Base-by-base conservation (phyloP, 2,888 invertebrate genomes). In the Eristalis intricaria region DNA sequence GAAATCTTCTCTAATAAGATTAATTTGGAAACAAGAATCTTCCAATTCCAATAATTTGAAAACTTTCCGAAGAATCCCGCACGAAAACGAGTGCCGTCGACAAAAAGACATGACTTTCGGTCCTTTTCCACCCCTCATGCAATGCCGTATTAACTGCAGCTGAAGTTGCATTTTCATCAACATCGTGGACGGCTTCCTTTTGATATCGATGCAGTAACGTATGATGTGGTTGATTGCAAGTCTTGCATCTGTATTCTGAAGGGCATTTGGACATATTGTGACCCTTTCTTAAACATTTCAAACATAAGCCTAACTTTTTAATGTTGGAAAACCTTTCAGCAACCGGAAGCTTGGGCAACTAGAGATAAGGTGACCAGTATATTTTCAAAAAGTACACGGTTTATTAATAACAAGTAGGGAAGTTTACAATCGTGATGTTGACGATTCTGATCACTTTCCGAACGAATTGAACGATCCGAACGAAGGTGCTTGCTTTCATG, bases 1-100 rank as follows among this genome's bases (percentile, higher is more conserved):
- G 26, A 83, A 77, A 5, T 58, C 29, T 23, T 82, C 65, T 8
- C 50, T 78, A 1, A 78, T 71, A 4, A 78, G 66, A 22, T 84
- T 84, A 2, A 78, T 68, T 19, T 84, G 64, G 0, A 79, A 82
- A 1, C 78, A 60, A 1, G 71, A 83, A 73, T 71, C 83, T 1
- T 23, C 61, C 60, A 0, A 79, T 22, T 23, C n/a, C n/a, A n/a
- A n/a, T n/a, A n/a, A n/a, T n/a, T n/a, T 83, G 70, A 50, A 43
- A 82, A 23, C 43, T 10, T n/a, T 60, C 77, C n/a, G 8, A 70
- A 2, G 60, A 0, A 35, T 76, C 63, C 15, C 58, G n/a, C n/a
- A 70, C 19, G 11, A 65, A n/a, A 43, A 82, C 65, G 0, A 82
- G 15, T 4, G 64, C 76, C 23, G 75, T 82, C 15, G 76, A 69